A percentile compares a stretch with the other conserved stretches of the same genome.
phyloP scores from a whole-genome alignment of 2,797 vertebrate species.

The Myotis findleyi region DNA sequence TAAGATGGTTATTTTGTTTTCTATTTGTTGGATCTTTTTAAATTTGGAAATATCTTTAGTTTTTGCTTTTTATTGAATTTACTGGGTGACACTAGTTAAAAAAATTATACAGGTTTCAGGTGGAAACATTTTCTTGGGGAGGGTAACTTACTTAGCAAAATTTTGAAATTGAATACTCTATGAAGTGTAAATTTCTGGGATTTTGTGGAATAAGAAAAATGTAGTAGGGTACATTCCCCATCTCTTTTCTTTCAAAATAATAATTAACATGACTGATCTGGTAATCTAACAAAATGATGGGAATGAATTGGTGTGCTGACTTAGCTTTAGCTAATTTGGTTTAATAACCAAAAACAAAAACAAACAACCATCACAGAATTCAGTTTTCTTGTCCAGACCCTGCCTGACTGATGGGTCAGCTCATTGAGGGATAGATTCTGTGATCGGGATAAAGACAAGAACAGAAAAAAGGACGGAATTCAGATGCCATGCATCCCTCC shows the following conservation, averaged over 20 bases:
- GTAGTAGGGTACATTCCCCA: neutral
- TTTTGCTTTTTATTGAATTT: neutral
- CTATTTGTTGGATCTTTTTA: neutral
- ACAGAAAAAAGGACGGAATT: neutral
- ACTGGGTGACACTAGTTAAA: neutral
- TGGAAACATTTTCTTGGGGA: neutral
- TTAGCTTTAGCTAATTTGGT: constrained; percentile 14
- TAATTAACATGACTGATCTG: neutral
- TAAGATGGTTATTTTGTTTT: neutral
- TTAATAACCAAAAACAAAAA: constrained; percentile 32
- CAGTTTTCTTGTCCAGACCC: neutral
- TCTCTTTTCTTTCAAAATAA: constrained; percentile 43
- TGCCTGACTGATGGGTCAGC: neutral
- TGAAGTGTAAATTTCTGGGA: neutral
- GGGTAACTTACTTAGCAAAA: neutral
- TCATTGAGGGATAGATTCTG: neutral
- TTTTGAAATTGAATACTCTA: constrained; percentile 12
- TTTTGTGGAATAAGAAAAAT: constrained; percentile 32
- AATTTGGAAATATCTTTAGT: neutral
- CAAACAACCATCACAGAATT: neutral
- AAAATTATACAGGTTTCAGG: neutral
- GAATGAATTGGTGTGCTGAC: neutral
- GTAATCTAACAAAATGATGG: neutral
- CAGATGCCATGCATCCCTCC: neutral
- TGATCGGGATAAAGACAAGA: neutral